Conservation (phyloP, 1,140 invertebrate species). For the Pemphigus obesinymphae region DNA sequence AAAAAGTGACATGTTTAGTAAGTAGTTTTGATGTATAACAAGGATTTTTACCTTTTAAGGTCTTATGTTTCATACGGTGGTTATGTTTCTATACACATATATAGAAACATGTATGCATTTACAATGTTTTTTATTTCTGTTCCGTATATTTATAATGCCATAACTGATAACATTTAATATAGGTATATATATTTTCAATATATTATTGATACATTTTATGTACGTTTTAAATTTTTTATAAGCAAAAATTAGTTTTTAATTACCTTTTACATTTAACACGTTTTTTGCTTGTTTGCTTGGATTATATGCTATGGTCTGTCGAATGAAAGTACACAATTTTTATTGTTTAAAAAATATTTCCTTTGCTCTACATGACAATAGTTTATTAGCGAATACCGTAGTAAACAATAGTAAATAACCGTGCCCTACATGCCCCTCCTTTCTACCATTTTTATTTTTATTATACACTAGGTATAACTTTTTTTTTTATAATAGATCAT, state of each 20-base stretch:
- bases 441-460: not conserved
- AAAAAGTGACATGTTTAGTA: constrained; percentile 4
- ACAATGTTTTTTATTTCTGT: not conserved
- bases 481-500: not conserved
- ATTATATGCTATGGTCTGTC: not conserved
- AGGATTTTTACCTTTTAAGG: constrained; percentile 32
- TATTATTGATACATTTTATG: not conserved
- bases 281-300: not conserved
- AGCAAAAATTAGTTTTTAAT: not conserved
- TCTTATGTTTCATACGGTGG: not conserved
- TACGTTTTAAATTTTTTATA: not conserved
- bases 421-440: constrained; percentile 11
- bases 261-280: not conserved
- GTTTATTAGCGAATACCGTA: constrained; percentile 16
- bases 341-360: constrained; percentile 34
- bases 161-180: not conserved
- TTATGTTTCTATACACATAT: not conserved
- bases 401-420: constrained; percentile 23
- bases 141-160: not conserved
- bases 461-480: not conserved
- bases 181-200: not conserved
- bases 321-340: not conserved
- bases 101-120: constrained; percentile 2
- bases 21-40: constrained; percentile 22
- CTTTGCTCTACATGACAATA: constrained; percentile 27